These are phyloP conservation scores for Drosophila gunungcola DNA, from an alignment of 1,140 invertebrate species.

Conservation along the genomic window DNA sequence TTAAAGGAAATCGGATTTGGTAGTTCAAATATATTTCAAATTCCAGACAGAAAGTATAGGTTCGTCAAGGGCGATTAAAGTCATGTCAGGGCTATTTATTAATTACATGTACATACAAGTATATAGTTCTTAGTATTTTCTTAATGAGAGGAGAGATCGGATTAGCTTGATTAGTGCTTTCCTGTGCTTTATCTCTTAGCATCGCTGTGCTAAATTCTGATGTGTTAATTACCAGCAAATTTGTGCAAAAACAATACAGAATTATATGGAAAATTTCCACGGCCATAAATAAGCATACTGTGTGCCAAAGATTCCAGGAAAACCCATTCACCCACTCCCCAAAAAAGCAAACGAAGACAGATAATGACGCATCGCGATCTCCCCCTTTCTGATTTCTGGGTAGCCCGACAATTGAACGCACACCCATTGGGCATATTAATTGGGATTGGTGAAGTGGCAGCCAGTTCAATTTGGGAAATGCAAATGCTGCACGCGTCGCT, in stretches of 20 bases:
- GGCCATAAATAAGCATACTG: conserved; percentile 31
- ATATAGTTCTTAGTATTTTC: not conserved
- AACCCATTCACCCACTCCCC: conserved; percentile 28
- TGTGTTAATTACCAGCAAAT: conserved; percentile 44
- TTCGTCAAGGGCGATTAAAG: not conserved
- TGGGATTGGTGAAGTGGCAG: conserved; percentile 19
- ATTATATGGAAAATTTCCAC: conserved; percentile 52
- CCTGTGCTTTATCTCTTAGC: conserved; percentile 40
- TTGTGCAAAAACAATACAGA: conserved; percentile 47
- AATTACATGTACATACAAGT: no score
- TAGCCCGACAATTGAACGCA: conserved; percentile 55
- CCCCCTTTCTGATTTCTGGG: conserved; percentile 39
- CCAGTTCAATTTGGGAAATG: conserved; percentile 50
- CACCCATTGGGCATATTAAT: conserved; percentile 74
- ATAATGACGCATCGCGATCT: conserved; percentile 43
- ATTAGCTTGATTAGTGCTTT: conserved; percentile 14
- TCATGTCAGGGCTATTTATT: not conserved
- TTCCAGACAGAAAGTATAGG: not conserved
- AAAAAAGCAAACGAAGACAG: conserved; percentile 23
- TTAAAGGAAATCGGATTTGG: not conserved
- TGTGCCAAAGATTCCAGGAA: conserved; percentile 39
- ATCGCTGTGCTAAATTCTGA: conserved; percentile 34
- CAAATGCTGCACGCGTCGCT: conserved; percentile 33
- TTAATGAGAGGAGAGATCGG: not conserved
- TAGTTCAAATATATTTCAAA: conserved; percentile 19